phyloP scores from a whole-genome alignment of 2,888 invertebrate species.

The Ophioninae sp. region DNA sequence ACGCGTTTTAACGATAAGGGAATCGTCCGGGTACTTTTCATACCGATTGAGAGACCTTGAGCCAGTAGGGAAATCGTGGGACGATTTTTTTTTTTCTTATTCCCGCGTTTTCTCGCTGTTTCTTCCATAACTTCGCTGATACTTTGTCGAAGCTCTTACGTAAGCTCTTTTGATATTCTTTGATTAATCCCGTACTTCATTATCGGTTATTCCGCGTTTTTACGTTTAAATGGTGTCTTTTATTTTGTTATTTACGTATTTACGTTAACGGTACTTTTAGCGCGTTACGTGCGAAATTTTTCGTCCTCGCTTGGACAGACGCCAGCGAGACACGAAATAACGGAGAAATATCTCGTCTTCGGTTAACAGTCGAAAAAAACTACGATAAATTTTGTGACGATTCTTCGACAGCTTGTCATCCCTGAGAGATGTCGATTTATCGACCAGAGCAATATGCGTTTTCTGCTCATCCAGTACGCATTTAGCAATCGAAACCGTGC shows the following conservation, averaged over 20 bases:
- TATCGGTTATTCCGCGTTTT: conserved; percentile 15
- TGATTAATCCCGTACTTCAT: conserved; percentile 2
- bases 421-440: neutral
- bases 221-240: neutral
- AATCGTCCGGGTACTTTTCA: conserved; percentile 42
- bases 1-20: conserved; percentile 40
- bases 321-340: conserved; percentile 10
- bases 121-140: conserved; percentile 8
- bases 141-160: neutral
- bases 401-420: neutral
- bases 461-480: conserved; percentile 3
- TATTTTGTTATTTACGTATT: conserved; percentile 2
- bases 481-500: conserved; percentile 16
- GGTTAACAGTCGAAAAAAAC: neutral
- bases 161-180: conserved; percentile 13
- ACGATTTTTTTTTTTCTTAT: conserved; percentile 31
- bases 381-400: conserved; percentile 8
- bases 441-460: neutral
- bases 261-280: neutral
- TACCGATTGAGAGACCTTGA: conserved; percentile 15
- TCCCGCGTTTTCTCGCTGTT: neutral
- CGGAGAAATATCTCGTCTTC: conserved; percentile 2
- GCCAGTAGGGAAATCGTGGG: neutral
- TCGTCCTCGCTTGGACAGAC: conserved; percentile 31
- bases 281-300: conserved; percentile 1